Evolutionary conservation across 2,888 invertebrate species (phyloP).

Genomic region (Mallateleia sp.): DNA sequence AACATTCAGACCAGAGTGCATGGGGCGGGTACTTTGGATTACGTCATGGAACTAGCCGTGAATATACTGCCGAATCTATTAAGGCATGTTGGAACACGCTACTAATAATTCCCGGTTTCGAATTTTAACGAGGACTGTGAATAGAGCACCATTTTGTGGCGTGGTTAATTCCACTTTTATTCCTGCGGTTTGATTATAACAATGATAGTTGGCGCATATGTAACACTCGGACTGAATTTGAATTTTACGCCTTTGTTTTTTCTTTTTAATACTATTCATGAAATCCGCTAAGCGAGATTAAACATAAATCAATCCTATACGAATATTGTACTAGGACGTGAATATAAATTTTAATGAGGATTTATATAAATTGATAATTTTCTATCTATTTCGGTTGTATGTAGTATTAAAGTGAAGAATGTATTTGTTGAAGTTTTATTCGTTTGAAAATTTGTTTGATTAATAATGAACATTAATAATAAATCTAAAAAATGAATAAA

Average conservation of each 20-base stretch:
- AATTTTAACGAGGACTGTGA: not conserved
- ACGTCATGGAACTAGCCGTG: conserved; percentile 94
- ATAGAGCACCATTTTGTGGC: conserved; percentile 19
- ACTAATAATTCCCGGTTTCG: not conserved
- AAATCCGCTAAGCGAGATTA: not conserved
- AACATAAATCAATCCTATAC: not conserved
- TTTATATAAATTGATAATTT: not conserved
- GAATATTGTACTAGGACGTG: not conserved
- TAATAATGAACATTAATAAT: not conserved
- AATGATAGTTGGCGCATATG: not conserved
- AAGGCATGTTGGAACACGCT: conserved; percentile 88
- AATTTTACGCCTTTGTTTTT: not conserved
- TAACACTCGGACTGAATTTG: not conserved
- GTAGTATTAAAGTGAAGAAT: no score
- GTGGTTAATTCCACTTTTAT: conserved; percentile 25
- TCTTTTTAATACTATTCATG: not conserved
- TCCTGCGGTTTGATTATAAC: conserved; percentile 15
- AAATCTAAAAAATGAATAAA: no score
- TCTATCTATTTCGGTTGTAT: no score
- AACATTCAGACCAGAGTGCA: no score
- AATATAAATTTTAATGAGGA: not conserved
- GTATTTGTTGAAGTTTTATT: no score
- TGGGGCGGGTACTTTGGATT: no score
- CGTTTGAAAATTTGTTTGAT: no score
- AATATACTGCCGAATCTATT: conserved; percentile 96